Evolutionary conservation across 2,797 vertebrate species (phyloP).

Genomic region (Bovichtus variegatus): DNA sequence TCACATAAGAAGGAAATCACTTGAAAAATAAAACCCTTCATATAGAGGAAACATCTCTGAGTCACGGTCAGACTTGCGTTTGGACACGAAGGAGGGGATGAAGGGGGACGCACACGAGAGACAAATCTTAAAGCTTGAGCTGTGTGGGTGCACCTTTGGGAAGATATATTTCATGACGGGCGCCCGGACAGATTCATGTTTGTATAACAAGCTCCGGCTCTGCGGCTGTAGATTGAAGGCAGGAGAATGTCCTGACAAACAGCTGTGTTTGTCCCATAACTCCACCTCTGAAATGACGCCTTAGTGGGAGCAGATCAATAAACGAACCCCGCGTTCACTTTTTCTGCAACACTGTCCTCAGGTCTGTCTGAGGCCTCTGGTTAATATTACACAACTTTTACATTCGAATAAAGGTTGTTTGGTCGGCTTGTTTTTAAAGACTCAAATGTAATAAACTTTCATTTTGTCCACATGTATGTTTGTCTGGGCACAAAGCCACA

Average conservation of each 20-base stretch:
- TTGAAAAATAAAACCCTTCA: slow-evolving; percentile 14
- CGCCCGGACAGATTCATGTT: slow-evolving; percentile 66
- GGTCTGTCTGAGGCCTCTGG: not conserved
- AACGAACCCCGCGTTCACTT: not conserved
- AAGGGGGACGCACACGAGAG: slow-evolving; percentile 16
- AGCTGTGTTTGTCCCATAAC: slow-evolving; percentile 54
- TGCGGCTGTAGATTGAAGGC: slow-evolving; percentile 44
- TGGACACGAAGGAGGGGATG: slow-evolving; percentile 22
- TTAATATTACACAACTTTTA: not conserved
- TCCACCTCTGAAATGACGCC: slow-evolving; percentile 43
- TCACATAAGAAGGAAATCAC: slow-evolving; percentile 35
- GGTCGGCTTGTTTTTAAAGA: not conserved
- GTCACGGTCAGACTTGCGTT: slow-evolving; percentile 22
- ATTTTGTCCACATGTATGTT: not conserved
- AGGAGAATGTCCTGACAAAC: slow-evolving; percentile 44
- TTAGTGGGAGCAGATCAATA: slow-evolving; percentile 39
- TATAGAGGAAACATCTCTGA: slow-evolving; percentile 15
- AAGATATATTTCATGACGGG: slow-evolving; percentile 40
- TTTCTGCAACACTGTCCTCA: slow-evolving; percentile 2
- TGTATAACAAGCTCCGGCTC: slow-evolving; percentile 41
- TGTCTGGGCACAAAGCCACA: slow-evolving; percentile 29
- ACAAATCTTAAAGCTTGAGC: slow-evolving; percentile 1
- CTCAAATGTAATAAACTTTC: not conserved
- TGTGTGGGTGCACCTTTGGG: slow-evolving; percentile 14
- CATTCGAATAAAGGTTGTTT: not conserved